Conservation (phyloP, 2,797 vertebrate genomes). For the Takifugu ocellatus region DNA sequence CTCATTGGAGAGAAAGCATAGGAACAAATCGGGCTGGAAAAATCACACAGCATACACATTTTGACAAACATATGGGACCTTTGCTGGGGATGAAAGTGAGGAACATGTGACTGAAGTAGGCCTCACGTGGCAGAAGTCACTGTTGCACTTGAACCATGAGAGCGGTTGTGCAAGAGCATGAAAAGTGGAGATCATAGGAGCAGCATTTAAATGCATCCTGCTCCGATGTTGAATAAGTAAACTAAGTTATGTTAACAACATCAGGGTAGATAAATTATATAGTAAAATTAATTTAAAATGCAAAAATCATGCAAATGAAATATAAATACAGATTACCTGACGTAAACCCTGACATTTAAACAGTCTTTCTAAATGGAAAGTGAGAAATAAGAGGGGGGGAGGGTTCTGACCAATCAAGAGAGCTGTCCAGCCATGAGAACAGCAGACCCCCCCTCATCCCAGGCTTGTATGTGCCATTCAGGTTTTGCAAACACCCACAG, state of each 20-base stretch:
- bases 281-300: no score
- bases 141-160: slow-evolving; percentile 38
- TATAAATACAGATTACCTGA: background rate
- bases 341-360: no score
- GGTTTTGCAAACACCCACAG: slow-evolving; percentile 30
- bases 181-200: slow-evolving; percentile 1
- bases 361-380: slow-evolving; percentile 15
- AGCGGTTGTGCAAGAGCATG: slow-evolving; percentile 9
- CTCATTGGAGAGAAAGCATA: slow-evolving; percentile 73
- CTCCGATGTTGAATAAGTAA: no score
- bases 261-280: no score
- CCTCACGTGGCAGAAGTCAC: slow-evolving; percentile 65
- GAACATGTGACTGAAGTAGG: slow-evolving; percentile 71
- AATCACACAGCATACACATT: slow-evolving; percentile 78
- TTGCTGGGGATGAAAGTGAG: slow-evolving; percentile 66
- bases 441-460: slow-evolving; percentile 55
- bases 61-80: slow-evolving; percentile 81
- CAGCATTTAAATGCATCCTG: background rate
- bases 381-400: slow-evolving; percentile 64
- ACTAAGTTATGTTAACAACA: no score
- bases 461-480: slow-evolving; percentile 71
- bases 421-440: slow-evolving; percentile 60
- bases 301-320: background rate
- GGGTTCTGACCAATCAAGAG: slow-evolving; percentile 26
- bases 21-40: slow-evolving; percentile 76